Percentiles rank a stretch among this genome's conserved stretches.
Evolutionary conservation across 1,140 invertebrate genomes (phyloP).

Genomic region (Drosophila nasuta): DNA sequence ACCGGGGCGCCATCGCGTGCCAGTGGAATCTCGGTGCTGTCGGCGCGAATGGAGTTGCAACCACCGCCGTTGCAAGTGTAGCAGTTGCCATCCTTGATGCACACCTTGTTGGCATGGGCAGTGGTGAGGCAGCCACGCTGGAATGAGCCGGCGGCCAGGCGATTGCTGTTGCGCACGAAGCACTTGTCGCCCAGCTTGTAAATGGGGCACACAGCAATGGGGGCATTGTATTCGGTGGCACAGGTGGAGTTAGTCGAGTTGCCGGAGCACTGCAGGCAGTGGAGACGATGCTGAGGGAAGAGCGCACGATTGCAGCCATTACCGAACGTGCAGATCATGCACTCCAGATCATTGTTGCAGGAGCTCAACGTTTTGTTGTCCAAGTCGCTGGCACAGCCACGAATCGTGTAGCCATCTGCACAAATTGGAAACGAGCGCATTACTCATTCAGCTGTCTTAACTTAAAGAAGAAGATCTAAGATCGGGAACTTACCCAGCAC

Average conservation of each 20-base stretch:
- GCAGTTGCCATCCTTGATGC: constrained; percentile 64
- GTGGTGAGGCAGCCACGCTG: constrained; percentile 75
- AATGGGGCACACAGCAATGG: constrained; percentile 59
- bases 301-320: constrained; percentile 76
- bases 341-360: constrained; percentile 79
- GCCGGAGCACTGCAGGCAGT: constrained; percentile 75
- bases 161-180: constrained; percentile 72
- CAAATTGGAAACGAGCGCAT: background rate
- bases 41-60: constrained; percentile 68
- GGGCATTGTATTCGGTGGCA: constrained; percentile 56
- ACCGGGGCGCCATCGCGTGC: constrained; percentile 68
- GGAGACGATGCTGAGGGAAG: constrained; percentile 65
- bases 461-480: no score
- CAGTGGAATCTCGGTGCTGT: constrained; percentile 61
- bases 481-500: constrained; percentile 42
- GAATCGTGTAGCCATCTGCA: constrained; percentile 74
- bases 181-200: constrained; percentile 77
- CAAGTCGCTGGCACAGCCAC: constrained; percentile 71
- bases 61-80: constrained; percentile 72
- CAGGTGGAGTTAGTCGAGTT: constrained; percentile 62
- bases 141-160: constrained; percentile 61
- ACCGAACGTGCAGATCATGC: constrained; percentile 58
- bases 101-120: constrained; percentile 68
- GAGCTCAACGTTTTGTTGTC: constrained; percentile 52
- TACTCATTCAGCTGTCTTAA: background rate